A percentile compares a stretch with the other conserved stretches of the same genome.
Conservation (phyloP, 2,797 vertebrate genomes). For the Pipistrellus pygmaeus region DNA sequence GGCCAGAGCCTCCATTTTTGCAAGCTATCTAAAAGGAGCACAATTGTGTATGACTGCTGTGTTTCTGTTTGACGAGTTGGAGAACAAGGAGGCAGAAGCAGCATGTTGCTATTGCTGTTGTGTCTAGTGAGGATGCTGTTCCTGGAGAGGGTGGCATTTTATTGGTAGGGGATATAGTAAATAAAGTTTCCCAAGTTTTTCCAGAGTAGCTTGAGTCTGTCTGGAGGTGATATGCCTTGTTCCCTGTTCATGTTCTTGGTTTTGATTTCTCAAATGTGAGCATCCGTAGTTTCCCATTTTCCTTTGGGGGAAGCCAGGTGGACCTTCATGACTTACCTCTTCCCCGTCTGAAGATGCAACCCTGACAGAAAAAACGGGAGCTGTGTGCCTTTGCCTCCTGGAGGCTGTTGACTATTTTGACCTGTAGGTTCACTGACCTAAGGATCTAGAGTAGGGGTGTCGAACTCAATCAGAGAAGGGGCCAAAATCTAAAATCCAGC, state of each 20-base stretch:
- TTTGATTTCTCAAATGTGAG: slow-evolving; percentile 10
- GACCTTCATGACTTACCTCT: not conserved
- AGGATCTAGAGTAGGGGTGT: not conserved
- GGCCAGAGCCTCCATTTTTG: not conserved
- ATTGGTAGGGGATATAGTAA: not conserved
- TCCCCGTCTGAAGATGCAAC: not conserved
- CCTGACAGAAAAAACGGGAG: not conserved
- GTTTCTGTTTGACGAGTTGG: not conserved
- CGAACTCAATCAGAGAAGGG: no score
- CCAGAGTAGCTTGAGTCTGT: not conserved
- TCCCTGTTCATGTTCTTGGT: not conserved
- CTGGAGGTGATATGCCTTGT: not conserved
- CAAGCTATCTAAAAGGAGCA: not conserved
- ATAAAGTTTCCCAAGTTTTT: not conserved
- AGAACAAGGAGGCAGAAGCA: not conserved
- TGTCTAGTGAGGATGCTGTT: not conserved
- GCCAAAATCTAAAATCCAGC: no score
- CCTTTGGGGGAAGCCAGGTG: not conserved
- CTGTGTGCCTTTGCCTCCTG: not conserved
- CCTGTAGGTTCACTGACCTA: not conserved
- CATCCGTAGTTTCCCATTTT: not conserved
- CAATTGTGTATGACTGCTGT: not conserved
- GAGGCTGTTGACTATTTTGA: not conserved
- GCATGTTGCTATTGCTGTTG: not conserved
- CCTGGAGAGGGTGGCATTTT: not conserved